Base-by-base conservation (phyloP, 2,113 vertebrate species). In the Damaliscus lunatus region DNA sequence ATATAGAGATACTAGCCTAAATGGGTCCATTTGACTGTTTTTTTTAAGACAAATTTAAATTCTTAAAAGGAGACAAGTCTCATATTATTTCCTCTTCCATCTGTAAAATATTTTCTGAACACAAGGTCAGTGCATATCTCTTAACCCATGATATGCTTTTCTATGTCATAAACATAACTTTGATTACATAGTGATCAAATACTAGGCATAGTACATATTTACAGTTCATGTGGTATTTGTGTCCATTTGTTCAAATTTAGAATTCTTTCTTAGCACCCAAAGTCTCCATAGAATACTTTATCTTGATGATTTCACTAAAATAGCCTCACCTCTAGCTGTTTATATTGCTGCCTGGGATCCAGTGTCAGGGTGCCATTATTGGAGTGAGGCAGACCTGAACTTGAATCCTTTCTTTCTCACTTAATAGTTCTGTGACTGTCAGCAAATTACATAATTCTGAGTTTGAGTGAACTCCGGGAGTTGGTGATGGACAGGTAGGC, bases 41-140 rank as follows among this genome's bases (percentile, higher is more conserved):
- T 78, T 78, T 77, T 62, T 31, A 60, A 21, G 57, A 53, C 43
- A 86, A 48, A 64, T 86, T 90, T 85, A 92, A 52, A 71, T 95
- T 81, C 46, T 96, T 94, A 8, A 94, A 55, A 82, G 17, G 6
- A 77, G 87, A 87, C 80, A 43, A 57, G 4, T 87, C 19, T 91
- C 55, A 11, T 77, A 40, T 90, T 96, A 88, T 67, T 71, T 46
- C 27, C 5, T 48, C 29, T 88, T 57, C 91, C 8, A 64, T 88
- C 53, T 77, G 3, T 89, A 96, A 96, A 96, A 53, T 93, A 90
- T 95, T 96, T 83, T 84, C 25, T 94, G 81, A 94, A 80, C 16
- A 90, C 31, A 23, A 27, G 16, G n/a, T 87, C 89, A 77, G 36
- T 71, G 2, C 12, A 33, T 8, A 15, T 78, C 11, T 77, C 50